Evolutionary conservation across 1,140 invertebrate genomes (phyloP).

Genomic region (Papilio helenus): DNA sequence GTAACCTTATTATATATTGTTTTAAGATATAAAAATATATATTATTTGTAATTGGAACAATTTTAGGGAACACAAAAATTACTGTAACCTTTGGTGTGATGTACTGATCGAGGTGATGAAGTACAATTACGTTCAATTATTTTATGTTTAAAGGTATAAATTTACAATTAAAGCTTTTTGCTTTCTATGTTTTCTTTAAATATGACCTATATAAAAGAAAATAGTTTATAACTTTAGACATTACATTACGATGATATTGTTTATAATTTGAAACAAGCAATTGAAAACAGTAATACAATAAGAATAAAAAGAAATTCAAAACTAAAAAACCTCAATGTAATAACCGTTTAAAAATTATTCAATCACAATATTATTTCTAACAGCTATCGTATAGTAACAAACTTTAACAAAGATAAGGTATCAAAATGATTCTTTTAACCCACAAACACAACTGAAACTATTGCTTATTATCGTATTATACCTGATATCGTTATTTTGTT

Average conservation of each 20-base stretch:
- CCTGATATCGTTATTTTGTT: not conserved
- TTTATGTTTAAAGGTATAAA: not conserved
- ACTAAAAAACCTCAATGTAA: not conserved
- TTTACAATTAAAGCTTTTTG: not conserved
- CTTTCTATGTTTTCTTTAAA: not conserved
- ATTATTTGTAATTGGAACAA: not conserved
- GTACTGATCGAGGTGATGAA: not conserved
- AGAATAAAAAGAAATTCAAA: not conserved
- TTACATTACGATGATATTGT: too few species aligned
- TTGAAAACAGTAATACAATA: too few species aligned
- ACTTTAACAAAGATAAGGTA: not conserved
- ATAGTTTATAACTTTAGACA: not conserved
- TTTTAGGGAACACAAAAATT: not conserved
- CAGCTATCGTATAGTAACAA: not conserved
- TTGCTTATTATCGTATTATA: not conserved
- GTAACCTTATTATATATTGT: not conserved
- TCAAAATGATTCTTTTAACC: too few species aligned
- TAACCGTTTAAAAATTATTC: not conserved
- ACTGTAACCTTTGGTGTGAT: not conserved
- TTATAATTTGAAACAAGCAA: too few species aligned
- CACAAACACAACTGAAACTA: not conserved
- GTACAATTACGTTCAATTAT: too few species aligned
- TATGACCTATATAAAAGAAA: not conserved
- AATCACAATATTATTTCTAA: not conserved
- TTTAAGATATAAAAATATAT: not conserved